Percentiles rank a stretch among this genome's conserved stretches.
Evolutionary conservation across 2,797 vertebrate species (phyloP).

Genomic region (Alauda arvensis): DNA sequence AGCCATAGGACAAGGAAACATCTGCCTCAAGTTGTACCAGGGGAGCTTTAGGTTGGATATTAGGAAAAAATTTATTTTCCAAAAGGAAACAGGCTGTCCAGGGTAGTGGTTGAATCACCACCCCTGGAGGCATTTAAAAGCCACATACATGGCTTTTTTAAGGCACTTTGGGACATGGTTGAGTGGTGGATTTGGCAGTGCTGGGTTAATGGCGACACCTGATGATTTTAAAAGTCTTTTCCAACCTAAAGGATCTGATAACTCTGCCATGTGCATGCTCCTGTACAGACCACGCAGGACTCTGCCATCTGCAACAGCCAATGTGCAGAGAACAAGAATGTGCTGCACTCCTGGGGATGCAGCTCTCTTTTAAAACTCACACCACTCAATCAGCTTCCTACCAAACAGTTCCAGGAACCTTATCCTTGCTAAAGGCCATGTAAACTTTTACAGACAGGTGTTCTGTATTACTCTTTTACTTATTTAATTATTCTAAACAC

Average conservation of each 20-base stretch:
- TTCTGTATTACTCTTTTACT: not conserved
- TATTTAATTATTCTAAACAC: not conserved
- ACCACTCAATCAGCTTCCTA: not conserved
- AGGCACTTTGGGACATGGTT: not conserved
- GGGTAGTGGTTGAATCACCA: not conserved
- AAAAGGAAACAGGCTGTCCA: not conserved
- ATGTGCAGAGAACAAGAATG: not conserved
- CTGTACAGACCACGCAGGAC: not conserved
- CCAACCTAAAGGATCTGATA: not conserved
- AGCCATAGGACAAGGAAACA: not conserved
- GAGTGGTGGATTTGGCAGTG: not conserved
- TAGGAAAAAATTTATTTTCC: not conserved
- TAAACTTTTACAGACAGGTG: not conserved
- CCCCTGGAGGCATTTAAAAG: not conserved
- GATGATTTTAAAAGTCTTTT: not conserved
- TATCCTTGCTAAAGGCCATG: not conserved
- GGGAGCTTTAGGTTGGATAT: not conserved
- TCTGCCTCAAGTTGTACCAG: not conserved
- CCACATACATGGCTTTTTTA: too few relatives aligned
- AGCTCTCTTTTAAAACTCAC: not conserved
- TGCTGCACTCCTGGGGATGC: not conserved
- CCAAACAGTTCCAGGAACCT: not conserved
- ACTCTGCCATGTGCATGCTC: not conserved
- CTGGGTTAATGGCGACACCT: not conserved
- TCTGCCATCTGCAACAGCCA: not conserved